These are phyloP conservation scores for Procavia capensis DNA, from an alignment of 2,113 vertebrate genomes.

Conservation along the genomic window DNA sequence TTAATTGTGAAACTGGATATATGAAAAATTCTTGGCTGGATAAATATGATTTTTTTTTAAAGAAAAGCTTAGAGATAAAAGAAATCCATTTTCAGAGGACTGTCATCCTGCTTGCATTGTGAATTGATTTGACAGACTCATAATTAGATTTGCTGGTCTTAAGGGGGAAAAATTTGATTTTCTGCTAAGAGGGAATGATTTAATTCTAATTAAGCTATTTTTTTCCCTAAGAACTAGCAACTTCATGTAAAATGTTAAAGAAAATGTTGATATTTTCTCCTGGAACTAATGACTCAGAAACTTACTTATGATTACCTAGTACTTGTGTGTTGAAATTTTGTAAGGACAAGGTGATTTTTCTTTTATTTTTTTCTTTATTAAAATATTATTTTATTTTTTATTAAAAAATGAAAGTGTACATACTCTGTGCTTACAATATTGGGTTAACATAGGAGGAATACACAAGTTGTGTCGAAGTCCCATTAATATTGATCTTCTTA, in stretches of 20 bases:
- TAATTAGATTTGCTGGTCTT: conserved; percentile 72
- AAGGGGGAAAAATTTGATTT: conserved; percentile 72
- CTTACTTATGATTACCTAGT: conserved; percentile 57
- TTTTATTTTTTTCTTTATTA: conserved; percentile 72
- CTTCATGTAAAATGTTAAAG: conserved; percentile 50
- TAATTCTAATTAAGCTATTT: conserved; percentile 69
- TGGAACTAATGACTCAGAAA: conserved; percentile 49
- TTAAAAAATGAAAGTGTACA: too few species aligned
- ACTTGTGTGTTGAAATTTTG: conserved; percentile 64
- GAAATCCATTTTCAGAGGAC: conserved; percentile 1
- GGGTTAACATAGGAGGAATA: too few species aligned
- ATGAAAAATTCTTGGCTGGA: conserved; percentile 47
- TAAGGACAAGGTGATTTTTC: neutral
- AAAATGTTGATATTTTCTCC: conserved; percentile 30
- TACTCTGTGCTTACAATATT: too few species aligned
- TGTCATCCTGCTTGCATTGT: neutral
- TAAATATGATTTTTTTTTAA: conserved; percentile 2
- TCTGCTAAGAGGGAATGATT: conserved; percentile 59
- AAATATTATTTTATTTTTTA: too few species aligned
- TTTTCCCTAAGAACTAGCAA: conserved; percentile 56
- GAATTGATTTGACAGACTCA: conserved; percentile 67
- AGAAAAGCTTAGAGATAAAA: conserved; percentile 51
- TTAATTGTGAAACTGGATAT: neutral
- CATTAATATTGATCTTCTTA: too few species aligned
- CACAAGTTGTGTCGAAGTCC: too few species aligned